Evolutionary conservation across 1,140 invertebrate genomes (phyloP).

Genomic region (Chlorops oryzae): DNA sequence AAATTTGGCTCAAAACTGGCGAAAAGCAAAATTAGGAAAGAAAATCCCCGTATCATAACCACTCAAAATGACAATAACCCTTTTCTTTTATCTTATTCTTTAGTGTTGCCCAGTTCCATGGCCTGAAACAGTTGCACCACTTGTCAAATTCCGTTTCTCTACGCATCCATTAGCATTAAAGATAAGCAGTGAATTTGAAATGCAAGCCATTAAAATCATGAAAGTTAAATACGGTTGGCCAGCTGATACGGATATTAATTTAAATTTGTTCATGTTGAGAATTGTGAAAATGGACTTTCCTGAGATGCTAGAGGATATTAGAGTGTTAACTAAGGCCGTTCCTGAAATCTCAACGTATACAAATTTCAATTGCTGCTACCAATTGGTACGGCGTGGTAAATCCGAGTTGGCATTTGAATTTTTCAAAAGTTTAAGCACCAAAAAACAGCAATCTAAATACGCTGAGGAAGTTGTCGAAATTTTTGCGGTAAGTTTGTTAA

Average conservation of each 20-base stretch:
- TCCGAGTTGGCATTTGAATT: constrained; percentile 35
- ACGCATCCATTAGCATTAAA: constrained; percentile 38
- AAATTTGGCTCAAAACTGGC: no score
- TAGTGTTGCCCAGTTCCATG: constrained; percentile 37
- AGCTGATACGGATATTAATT: constrained; percentile 31
- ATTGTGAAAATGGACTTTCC: constrained; percentile 39
- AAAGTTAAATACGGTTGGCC: constrained; percentile 45
- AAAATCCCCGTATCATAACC: no score
- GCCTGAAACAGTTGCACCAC: constrained; percentile 28
- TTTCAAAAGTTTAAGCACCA: constrained; percentile 25
- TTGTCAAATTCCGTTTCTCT: constrained; percentile 34
- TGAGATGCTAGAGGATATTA: constrained; percentile 42
- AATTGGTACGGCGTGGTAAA: constrained; percentile 34
- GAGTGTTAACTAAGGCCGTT: constrained; percentile 29
- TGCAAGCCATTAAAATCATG: constrained; percentile 45
- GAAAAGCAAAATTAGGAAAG: no score
- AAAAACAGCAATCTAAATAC: constrained; percentile 21
- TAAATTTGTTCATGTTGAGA: constrained; percentile 37
- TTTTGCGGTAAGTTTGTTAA: constrained; percentile 17
- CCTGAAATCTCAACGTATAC: constrained; percentile 28
- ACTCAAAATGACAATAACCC: no score
- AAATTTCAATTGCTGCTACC: constrained; percentile 40
- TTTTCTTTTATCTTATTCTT: neutral
- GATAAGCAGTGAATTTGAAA: constrained; percentile 41
- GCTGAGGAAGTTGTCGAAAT: constrained; percentile 25